Base-by-base conservation (phyloP, 2,888 invertebrate species). In the Eupithecia pulchellata region DNA sequence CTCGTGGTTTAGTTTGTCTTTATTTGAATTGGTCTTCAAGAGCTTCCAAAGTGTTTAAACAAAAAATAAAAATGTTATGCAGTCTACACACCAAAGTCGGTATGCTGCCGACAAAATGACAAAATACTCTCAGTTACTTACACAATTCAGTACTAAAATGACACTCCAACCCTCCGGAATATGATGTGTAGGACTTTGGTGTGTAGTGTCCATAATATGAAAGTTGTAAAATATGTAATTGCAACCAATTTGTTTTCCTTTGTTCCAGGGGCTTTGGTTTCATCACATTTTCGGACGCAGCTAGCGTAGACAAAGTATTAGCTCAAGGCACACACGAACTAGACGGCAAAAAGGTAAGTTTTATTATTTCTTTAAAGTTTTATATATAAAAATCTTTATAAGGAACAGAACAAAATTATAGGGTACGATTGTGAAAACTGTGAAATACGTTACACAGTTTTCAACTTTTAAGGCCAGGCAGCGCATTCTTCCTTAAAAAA, bases 301-400 rank as follows among this genome's bases (percentile, higher is more conserved):
- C 97, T 95, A 98, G 98, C 95, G 99, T 99, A 96, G 99, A 99
- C 96, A 99, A 99, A 96, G 99, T 99, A 93, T 97, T 99, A 96
- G 97, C 98, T 92, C 98, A 98, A 96, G 97, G 98, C 95, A 98
- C 98, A 94, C 99, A 99, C 95, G 99, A 99, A 96, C 96, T 99
- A 95, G 99, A 99, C 95, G 99, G 99, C 91, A 99, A 99, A 97
- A 99, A 99, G 98, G 99, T 99, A 95, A 96, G 95, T 29, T 11
- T 25, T 61, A 34, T 25, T 60, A 2, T 25, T 25, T 52, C 11
- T 25, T 42, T 14, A 39, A 17, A 39, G 4, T 17, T 42, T n/a
- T n/a, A n/a, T n/a, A n/a, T n/a, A n/a, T n/a, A n/a, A n/a, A n/a
- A n/a, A n/a, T n/a, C n/a, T n/a, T n/a, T n/a, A n/a, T n/a, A n/a